Conservation (phyloP, 1,140 invertebrate species). For the Orussus abietinus region DNA sequence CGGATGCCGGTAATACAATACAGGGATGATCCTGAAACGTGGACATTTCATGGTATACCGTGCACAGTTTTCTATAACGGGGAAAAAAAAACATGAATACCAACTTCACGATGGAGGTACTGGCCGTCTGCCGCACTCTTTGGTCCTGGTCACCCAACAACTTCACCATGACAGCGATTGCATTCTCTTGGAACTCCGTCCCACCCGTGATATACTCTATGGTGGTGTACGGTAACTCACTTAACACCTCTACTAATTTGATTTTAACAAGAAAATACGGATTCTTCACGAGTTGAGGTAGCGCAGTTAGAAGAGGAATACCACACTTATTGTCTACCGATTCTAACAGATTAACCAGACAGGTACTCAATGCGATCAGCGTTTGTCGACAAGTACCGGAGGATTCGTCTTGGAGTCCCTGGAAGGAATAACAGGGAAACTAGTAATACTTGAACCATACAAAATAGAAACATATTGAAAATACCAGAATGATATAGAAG, state of each 20-base stretch:
- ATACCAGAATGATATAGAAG: conserved; percentile 12
- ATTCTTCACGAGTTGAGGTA: conserved; percentile 66
- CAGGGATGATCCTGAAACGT: conserved; percentile 49
- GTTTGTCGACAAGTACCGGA: conserved; percentile 66
- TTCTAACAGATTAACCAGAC: conserved; percentile 61
- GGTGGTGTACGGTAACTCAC: conserved; percentile 57
- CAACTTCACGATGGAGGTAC: conserved; percentile 67
- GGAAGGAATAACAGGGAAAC: too few species aligned
- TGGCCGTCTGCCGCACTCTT: conserved; percentile 70
- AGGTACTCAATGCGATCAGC: conserved; percentile 56
- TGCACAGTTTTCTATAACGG: conserved; percentile 7
- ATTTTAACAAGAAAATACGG: conserved; percentile 87
- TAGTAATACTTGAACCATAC: too few species aligned
- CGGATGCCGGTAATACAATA: conserved; percentile 44
- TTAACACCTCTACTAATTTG: conserved; percentile 62
- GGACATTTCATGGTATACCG: conserved; percentile 2
- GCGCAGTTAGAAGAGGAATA: conserved; percentile 57
- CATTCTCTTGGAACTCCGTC: conserved; percentile 58
- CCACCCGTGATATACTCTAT: conserved; percentile 51
- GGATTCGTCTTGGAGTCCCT: conserved; percentile 68
- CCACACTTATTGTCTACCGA: conserved; percentile 54
- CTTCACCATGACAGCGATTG: conserved; percentile 61
- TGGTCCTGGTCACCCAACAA: conserved; percentile 73
- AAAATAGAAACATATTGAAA: too few species aligned
- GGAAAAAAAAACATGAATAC: too few species aligned